These are phyloP conservation scores for Pagrus major DNA, from an alignment of 2,113 vertebrate genomes.

Conservation along the genomic window DNA sequence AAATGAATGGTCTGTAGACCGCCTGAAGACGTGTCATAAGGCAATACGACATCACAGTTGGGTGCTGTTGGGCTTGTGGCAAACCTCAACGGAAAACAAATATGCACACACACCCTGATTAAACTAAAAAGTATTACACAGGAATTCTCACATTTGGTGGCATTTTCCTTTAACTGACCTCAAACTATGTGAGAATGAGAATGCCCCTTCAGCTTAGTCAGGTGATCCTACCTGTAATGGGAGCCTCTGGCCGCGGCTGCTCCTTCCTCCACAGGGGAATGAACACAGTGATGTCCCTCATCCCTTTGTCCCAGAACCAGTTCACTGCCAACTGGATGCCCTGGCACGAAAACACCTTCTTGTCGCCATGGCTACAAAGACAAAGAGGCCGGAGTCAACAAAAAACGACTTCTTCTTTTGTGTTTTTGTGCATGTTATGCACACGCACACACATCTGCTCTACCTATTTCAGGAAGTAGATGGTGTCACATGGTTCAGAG, in stretches of 20 bases:
- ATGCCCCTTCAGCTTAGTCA: background rate
- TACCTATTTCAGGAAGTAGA: slow-evolving; percentile 49
- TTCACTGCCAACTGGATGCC: slow-evolving; percentile 92
- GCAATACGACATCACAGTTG: background rate
- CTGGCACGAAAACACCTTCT: slow-evolving; percentile 91
- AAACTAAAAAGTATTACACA: background rate
- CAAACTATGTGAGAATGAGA: background rate
- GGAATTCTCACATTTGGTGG: background rate
- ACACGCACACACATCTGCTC: background rate
- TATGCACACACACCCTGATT: background rate
- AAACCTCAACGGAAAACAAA: background rate
- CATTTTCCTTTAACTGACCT: background rate
- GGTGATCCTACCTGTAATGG: slow-evolving; percentile 87
- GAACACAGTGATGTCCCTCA: slow-evolving; percentile 92
- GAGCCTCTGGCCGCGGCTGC: slow-evolving; percentile 85
- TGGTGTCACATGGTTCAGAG: slow-evolving; percentile 10
- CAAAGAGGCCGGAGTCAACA: slow-evolving; percentile 43
- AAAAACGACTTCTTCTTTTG: slow-evolving; percentile 51
- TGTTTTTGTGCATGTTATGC: background rate
- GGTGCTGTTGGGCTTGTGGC: background rate
- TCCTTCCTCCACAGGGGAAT: slow-evolving; percentile 94
- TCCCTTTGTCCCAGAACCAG: slow-evolving; percentile 91
- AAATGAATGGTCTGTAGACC: too few relatives aligned
- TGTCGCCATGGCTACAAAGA: slow-evolving; percentile 89
- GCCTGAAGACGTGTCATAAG: background rate